Percentiles rank a stretch among this genome's conserved stretches.
Conservation (phyloP, 2,888 invertebrate genomes). For the Idaea straminata region DNA sequence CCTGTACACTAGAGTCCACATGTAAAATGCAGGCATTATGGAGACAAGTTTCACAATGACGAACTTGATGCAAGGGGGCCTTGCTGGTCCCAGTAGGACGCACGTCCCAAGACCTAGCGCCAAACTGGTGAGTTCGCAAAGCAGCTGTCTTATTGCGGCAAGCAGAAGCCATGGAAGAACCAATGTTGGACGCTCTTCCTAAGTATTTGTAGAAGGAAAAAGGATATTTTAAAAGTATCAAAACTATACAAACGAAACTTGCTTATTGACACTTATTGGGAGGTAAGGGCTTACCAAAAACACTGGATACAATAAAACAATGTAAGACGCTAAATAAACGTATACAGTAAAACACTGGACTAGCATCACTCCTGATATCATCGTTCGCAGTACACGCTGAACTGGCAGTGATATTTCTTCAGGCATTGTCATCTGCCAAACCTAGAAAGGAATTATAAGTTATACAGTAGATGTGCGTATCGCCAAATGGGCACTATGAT, state of each 20-base stretch:
- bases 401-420: conserved; percentile 57
- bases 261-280: no score
- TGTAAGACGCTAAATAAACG: conserved; percentile 77
- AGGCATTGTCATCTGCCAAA: conserved; percentile 78
- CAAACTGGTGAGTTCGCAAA: conserved; percentile 68
- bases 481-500: not conserved
- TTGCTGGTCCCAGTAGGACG: conserved; percentile 64
- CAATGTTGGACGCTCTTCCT: conserved; percentile 76
- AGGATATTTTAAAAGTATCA: not conserved
- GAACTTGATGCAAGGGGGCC: conserved; percentile 72
- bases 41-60: conserved; percentile 65
- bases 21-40: conserved; percentile 72
- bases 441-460: conserved; percentile 38
- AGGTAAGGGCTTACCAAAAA: conserved; percentile 59
- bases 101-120: conserved; percentile 72
- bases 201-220: conserved; percentile 4
- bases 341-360: conserved; percentile 79
- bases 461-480: not conserved
- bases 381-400: conserved; percentile 70
- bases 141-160: conserved; percentile 67
- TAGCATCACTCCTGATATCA: conserved; percentile 74
- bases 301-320: conserved; percentile 78
- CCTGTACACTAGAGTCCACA: conserved; percentile 75
- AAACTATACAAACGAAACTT: no score
- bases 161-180: conserved; percentile 77